Percentiles rank a stretch among this genome's conserved stretches.
Conservation (phyloP, 2,797 vertebrate species). For the Poecilia picta region DNA sequence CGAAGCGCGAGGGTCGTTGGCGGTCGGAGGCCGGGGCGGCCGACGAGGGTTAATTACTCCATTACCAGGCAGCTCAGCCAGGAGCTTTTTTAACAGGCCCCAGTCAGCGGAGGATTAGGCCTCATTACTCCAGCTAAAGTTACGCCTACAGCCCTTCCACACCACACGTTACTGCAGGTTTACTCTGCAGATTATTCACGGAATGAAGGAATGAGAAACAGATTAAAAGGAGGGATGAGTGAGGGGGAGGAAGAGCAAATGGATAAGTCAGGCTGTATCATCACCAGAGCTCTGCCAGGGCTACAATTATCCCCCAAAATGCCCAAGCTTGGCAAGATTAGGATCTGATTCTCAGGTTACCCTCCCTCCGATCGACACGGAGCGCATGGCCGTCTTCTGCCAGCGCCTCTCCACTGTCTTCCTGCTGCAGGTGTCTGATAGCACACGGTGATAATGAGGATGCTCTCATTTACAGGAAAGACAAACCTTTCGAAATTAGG, state of each 20-base stretch:
- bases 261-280: slow-evolving; percentile 65
- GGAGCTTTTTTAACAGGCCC: slow-evolving; percentile 89
- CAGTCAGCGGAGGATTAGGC: slow-evolving; percentile 95
- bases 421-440: slow-evolving; percentile 81
- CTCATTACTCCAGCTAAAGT: slow-evolving; percentile 99
- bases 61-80: slow-evolving; percentile 93
- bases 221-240: slow-evolving; percentile 53
- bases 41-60: slow-evolving; percentile 96
- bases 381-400: slow-evolving; percentile 53
- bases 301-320: slow-evolving; percentile 85
- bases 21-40: slow-evolving; percentile 65
- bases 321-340: slow-evolving; percentile 77
- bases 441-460: slow-evolving; percentile 78
- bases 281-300: slow-evolving; percentile 75
- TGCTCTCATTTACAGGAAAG: slow-evolving; percentile 71
- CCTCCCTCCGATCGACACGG: slow-evolving; percentile 53
- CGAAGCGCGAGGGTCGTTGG: slow-evolving; percentile 26
- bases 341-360: slow-evolving; percentile 81
- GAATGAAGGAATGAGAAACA: slow-evolving; percentile 42
- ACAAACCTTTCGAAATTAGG: slow-evolving; percentile 70
- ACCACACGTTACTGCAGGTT: slow-evolving; percentile 80
- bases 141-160: slow-evolving; percentile 87
- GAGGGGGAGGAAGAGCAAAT: slow-evolving; percentile 64
- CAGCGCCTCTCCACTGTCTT: slow-evolving; percentile 53
- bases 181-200: slow-evolving; percentile 89